These are phyloP conservation scores for Pampus argenteus DNA, from an alignment of 2,797 vertebrate species.

Conservation along the genomic window DNA sequence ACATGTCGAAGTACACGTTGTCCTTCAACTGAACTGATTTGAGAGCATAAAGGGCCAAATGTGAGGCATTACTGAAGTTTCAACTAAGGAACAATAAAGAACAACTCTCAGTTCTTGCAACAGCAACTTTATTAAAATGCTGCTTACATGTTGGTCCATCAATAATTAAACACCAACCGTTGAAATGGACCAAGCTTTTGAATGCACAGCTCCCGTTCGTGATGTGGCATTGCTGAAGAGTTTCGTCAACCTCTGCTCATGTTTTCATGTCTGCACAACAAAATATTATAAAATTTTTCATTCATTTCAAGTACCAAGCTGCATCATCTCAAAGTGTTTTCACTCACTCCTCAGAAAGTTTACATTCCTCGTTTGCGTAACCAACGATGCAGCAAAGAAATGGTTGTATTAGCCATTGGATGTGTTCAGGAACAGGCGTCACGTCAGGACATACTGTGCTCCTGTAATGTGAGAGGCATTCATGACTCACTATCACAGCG, in stretches of 20 bases:
- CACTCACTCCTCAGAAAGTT: background rate
- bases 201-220: background rate
- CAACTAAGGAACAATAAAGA: background rate
- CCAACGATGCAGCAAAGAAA: conserved; percentile 1
- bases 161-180: background rate
- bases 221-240: background rate
- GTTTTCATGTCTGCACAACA: background rate
- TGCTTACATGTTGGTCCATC: background rate
- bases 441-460: conserved; percentile 28
- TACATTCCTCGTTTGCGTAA: background rate
- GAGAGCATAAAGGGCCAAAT: background rate
- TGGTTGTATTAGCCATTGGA: conserved; percentile 13
- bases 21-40: background rate
- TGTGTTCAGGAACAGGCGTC: background rate
- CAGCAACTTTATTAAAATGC: background rate
- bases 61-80: background rate
- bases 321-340: conserved; percentile 7
- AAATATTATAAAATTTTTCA: background rate
- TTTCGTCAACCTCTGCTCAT: background rate
- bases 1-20: too few species aligned
- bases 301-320: too few species aligned
- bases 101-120: background rate
- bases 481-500: background rate
- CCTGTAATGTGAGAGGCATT: conserved; percentile 1
- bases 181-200: background rate